Percentiles rank a stretch among this genome's conserved stretches.
phyloP scores from a whole-genome alignment of 2,888 invertebrate genomes.

The Chaitophorus viminalis region DNA sequence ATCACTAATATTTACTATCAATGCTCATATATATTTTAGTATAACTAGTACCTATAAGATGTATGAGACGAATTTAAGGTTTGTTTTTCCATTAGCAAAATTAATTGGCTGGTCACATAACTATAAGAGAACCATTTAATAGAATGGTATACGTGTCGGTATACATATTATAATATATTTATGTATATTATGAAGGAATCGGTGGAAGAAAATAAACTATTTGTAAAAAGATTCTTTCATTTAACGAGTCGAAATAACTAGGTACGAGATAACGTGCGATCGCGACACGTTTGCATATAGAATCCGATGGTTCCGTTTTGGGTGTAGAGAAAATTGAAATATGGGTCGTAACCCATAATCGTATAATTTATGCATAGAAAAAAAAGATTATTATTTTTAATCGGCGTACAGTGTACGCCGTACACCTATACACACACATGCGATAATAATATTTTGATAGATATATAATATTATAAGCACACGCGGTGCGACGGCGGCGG shows the following conservation, averaged over 20 bases:
- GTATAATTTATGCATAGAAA: slow-evolving; percentile 24
- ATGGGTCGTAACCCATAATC: slow-evolving; percentile 15
- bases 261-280: not conserved
- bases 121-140: not conserved
- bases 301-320: slow-evolving; percentile 18
- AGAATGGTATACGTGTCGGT: not conserved
- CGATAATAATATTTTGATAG: not conserved
- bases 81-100: not conserved
- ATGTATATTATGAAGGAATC: not conserved
- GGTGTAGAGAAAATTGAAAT: slow-evolving; percentile 28
- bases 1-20: too few species aligned
- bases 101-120: not conserved
- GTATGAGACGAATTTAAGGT: not conserved
- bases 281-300: slow-evolving; percentile 42
- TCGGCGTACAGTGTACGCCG: slow-evolving; percentile 7
- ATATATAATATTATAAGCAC: not conserved
- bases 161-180: not conserved
- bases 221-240: not conserved
- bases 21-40: too few species aligned
- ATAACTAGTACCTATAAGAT: too few species aligned
- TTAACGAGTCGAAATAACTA: slow-evolving; percentile 14
- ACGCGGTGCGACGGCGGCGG: not conserved
- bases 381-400: slow-evolving; percentile 25
- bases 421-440: not conserved
- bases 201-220: not conserved